Evolutionary conservation across 2,888 invertebrate species (phyloP).

Genomic region (Tiliacea citrago): DNA sequence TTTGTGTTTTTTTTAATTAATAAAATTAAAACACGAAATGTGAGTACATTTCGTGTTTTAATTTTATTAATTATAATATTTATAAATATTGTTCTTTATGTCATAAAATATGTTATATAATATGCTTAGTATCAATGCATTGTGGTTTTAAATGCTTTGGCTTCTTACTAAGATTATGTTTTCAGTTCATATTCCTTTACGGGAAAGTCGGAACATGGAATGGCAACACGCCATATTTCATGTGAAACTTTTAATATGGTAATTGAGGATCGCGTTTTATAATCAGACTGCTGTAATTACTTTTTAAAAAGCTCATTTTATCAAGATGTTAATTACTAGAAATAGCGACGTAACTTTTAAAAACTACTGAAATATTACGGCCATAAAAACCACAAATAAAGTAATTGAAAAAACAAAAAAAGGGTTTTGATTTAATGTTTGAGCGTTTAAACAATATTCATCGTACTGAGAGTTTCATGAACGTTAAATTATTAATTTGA

Average conservation of each 20-base stretch:
- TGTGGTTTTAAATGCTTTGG: not conserved
- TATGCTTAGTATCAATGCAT: not conserved
- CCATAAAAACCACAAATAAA: conserved; percentile 50
- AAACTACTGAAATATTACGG: conserved; percentile 46
- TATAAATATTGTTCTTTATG: too few species aligned
- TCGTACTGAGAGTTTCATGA: not conserved
- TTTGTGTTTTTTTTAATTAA: too few species aligned
- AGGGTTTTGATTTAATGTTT: conserved; percentile 30
- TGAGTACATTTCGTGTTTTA: too few species aligned
- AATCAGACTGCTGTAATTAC: conserved; percentile 62
- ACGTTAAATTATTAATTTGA: too few species aligned
- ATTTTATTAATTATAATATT: too few species aligned
- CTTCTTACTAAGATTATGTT: conserved; percentile 23
- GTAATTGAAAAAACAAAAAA: conserved; percentile 17
- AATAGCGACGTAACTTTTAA: conserved; percentile 40
- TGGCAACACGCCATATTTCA: conserved; percentile 70
- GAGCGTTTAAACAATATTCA: conserved; percentile 5
- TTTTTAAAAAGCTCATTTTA: conserved; percentile 57
- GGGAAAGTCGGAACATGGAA: conserved; percentile 37
- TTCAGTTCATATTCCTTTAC: conserved; percentile 42
- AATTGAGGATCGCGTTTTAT: conserved; percentile 58
- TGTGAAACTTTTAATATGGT: conserved; percentile 62
- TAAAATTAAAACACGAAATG: too few species aligned
- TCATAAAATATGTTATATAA: too few species aligned
- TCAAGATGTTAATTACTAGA: conserved; percentile 57